Percentiles rank a stretch among this genome's conserved stretches.
These are phyloP conservation scores for Monopterus albus DNA, from an alignment of 2,113 vertebrate genomes.

Conservation along the genomic window DNA sequence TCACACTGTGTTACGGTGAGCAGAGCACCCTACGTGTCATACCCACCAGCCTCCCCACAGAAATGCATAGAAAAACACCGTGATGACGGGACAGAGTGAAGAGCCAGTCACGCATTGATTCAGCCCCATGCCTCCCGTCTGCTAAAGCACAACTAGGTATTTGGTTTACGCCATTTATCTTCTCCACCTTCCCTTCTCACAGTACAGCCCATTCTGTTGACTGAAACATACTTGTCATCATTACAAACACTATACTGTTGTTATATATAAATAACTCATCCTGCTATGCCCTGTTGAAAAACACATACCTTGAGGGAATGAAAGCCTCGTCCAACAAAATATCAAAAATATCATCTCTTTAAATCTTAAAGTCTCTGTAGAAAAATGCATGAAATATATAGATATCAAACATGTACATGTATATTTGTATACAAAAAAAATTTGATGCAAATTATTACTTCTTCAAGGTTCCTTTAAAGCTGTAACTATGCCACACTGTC, in stretches of 20 bases:
- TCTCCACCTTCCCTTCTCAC: conserved; percentile 14
- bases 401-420: conserved; percentile 72
- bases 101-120: conserved; percentile 61
- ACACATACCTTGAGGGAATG: conserved; percentile 50
- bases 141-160: conserved; percentile 72
- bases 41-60: conserved; percentile 50
- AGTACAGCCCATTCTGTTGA: conserved; percentile 13
- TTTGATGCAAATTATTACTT: conserved; percentile 82
- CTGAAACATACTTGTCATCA: conserved; percentile 37
- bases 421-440: conserved; percentile 79
- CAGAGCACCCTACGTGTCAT: conserved; percentile 43
- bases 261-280: conserved; percentile 71
- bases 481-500: conserved; percentile 50
- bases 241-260: conserved; percentile 41
- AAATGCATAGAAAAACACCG: conserved; percentile 78
- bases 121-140: conserved; percentile 53
- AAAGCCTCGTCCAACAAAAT: conserved; percentile 71
- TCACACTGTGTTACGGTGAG: conserved; percentile 33
- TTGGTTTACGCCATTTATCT: conserved; percentile 67
- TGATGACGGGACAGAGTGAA: conserved; percentile 73
- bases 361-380: conserved; percentile 82
- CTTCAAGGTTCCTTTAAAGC: conserved; percentile 70
- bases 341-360: conserved; percentile 85
- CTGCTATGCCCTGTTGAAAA: conserved; percentile 60
- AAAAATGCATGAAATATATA: conserved; percentile 82